phyloP scores from a whole-genome alignment of 2,797 vertebrate genomes.

The Neostethus bicornis region DNA sequence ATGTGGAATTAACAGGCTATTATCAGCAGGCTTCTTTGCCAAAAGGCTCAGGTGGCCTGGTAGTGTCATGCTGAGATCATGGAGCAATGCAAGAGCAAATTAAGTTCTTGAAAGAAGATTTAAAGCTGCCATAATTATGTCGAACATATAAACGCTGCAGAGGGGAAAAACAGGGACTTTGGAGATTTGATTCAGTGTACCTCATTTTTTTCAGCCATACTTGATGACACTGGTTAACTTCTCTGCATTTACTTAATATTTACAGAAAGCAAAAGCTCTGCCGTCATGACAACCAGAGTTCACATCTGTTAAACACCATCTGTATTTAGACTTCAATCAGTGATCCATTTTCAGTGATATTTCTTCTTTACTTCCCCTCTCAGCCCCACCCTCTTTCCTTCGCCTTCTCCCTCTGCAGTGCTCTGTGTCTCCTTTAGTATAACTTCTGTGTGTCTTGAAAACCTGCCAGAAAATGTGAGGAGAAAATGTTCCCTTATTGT shows the following conservation, averaged over 20 bases:
- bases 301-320: constrained; percentile 12
- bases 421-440: constrained; percentile 57
- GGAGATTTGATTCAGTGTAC: constrained; percentile 22
- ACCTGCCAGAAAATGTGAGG: constrained; percentile 59
- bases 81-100: constrained; percentile 26
- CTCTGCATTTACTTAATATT: constrained; percentile 7
- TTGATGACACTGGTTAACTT: background rate
- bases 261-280: constrained; percentile 6
- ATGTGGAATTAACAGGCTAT: constrained; percentile 66
- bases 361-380: constrained; percentile 23
- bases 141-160: constrained; percentile 14
- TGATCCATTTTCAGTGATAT: constrained; percentile 19
- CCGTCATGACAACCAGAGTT: constrained; percentile 8
- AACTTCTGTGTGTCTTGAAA: constrained; percentile 70
- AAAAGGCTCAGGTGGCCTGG: constrained; percentile 49
- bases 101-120: constrained; percentile 24
- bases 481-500: constrained; percentile 55
- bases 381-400: constrained; percentile 43
- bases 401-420: constrained; percentile 51
- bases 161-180: constrained; percentile 22
- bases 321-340: constrained; percentile 36
- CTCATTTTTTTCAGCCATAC: constrained; percentile 10
- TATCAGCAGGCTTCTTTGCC: constrained; percentile 60
- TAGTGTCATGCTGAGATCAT: constrained; percentile 26
- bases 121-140: constrained; percentile 11